Conservation (phyloP, 2,797 vertebrate genomes). For the Ceyx erithaca region DNA sequence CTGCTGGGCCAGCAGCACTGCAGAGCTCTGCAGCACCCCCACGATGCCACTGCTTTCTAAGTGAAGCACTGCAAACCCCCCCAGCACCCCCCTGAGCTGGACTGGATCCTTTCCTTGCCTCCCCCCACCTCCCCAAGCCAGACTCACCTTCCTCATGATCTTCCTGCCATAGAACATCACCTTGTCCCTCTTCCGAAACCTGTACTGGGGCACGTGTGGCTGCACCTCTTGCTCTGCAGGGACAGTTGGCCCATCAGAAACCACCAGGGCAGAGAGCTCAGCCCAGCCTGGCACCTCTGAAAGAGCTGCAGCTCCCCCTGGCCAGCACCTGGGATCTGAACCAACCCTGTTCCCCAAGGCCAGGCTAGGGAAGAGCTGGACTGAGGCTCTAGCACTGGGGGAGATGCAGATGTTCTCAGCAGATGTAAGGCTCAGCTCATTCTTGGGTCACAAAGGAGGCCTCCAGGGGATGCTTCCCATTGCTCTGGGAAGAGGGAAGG, state of each 20-base stretch:
- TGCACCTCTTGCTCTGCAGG: constrained; percentile 80
- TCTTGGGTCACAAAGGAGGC: background rate
- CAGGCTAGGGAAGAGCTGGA: background rate
- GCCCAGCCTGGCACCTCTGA: background rate
- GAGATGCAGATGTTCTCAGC: background rate
- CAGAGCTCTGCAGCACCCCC: background rate
- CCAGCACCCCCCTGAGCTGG: background rate
- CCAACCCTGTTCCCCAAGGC: background rate
- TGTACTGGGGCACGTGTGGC: constrained; percentile 85
- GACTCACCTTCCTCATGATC: constrained; percentile 92
- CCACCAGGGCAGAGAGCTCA: background rate
- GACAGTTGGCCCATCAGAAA: background rate
- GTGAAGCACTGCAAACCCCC: background rate
- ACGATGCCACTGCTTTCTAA: background rate
- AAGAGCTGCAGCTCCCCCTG: background rate
- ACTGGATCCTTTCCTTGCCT: background rate
- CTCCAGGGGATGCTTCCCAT: background rate
- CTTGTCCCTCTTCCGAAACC: constrained; percentile 93
- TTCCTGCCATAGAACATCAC: constrained; percentile 95
- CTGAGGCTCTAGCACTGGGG: background rate
- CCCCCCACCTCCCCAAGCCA: accelerated
- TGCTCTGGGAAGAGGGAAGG: too few relatives aligned
- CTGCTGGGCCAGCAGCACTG: background rate
- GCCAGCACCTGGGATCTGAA: background rate
- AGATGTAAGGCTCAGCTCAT: background rate